phyloP scores from a whole-genome alignment of 1,140 invertebrate genomes.

The Pantala flavescens region DNA sequence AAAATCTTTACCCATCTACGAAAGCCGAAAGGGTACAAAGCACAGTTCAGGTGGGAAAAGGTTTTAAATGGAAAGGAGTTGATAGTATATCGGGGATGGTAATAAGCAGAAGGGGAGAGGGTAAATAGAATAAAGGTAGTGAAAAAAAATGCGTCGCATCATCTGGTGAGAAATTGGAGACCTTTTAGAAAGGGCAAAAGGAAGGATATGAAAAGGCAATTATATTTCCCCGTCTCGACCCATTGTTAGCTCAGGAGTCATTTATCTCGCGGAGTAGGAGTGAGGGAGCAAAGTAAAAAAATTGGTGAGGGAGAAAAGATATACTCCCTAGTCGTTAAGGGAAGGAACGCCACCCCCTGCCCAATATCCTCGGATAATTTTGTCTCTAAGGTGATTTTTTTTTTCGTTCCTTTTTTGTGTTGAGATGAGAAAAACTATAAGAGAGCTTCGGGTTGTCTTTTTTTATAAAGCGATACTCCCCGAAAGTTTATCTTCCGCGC shows the following conservation, averaged over 20 bases:
- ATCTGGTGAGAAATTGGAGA: conserved; percentile 2
- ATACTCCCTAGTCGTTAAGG: background rate
- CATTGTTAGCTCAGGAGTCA: background rate
- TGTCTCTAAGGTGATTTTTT: too few species aligned
- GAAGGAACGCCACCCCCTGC: background rate
- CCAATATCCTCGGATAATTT: too few species aligned
- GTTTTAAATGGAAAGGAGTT: background rate
- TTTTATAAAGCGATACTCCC: too few species aligned
- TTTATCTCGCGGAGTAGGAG: background rate
- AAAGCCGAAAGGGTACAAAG: background rate
- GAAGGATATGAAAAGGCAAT: background rate
- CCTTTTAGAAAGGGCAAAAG: background rate
- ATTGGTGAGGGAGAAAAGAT: background rate
- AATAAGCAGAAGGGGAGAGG: background rate
- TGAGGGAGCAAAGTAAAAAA: background rate
- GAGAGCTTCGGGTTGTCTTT: too few species aligned
- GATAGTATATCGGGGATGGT: background rate
- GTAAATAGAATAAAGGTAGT: background rate
- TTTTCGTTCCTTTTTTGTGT: too few species aligned
- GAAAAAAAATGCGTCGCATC: background rate
- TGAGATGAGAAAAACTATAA: too few species aligned
- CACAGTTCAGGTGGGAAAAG: background rate
- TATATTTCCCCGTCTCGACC: conserved; percentile 8
- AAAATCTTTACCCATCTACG: too few species aligned
- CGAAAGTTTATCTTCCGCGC: too few species aligned